Evolutionary conservation across 2,888 invertebrate genomes (phyloP), one percentile per base, ranked within the genome.

Genomic region (Plusia festucae): DNA sequence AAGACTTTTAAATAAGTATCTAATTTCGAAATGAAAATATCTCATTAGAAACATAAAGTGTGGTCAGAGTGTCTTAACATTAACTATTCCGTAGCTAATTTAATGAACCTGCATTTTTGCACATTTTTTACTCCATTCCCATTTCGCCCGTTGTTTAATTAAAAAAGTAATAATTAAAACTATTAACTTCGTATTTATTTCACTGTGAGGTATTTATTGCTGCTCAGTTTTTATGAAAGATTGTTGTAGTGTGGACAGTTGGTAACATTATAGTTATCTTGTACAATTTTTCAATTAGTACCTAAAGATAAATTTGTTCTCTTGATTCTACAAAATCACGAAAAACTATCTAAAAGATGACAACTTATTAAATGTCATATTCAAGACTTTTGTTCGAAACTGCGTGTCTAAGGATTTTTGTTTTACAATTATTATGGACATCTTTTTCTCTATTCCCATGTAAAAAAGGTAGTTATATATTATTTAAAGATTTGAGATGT

Each of bases 41-140:
- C 61, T 60, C 55, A 8, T 51, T 22, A 20, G 62, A 63, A 44
- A 4, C 18, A 8, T 54, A 20, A 62, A 18, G 49, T 22, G 8
- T 81, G 62, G 79, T 27, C 67, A 65, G 69, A 32, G 30, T 59
- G 13, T 53, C 58, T 61, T 57, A 54, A 59, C 71, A 81, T 81
- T 70, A 71, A 67, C 76, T 75, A 75, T 79, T 75, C 69, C 63
- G 69, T 53, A 79, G 72, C 56, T 51, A 81, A 78, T 76, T 75
- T 79, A 79, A 79, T 79, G 79, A 79, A 72, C 67, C 65, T 68
- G 72, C 72, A 79, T 75, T 78, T 81, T 70, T 70, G 64, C 63
- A 69, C 40, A 63, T 62, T 75, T 76, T 81, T 71, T 68, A 79
- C 57, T 68, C 60, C 53, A 72, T 72, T 61, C 64, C 68, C 80